Percentiles rank a stretch among this genome's conserved stretches.
Evolutionary conservation across 2,113 vertebrate genomes (phyloP).

Genomic region (Tor tambroides): DNA sequence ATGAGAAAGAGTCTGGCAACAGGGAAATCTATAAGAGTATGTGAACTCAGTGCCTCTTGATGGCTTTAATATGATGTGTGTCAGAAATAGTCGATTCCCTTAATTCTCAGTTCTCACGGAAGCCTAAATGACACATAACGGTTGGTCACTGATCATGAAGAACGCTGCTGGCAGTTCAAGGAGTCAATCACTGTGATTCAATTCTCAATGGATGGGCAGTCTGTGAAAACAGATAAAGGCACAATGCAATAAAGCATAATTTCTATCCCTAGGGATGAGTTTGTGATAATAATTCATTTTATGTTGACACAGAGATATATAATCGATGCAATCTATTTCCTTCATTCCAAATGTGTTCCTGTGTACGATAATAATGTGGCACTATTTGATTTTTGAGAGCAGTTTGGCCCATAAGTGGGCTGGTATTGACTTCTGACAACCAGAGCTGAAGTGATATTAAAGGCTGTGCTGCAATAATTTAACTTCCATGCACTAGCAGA

Average conservation of each 20-base stretch:
- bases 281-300: slow-evolving; percentile 22
- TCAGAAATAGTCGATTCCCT: slow-evolving; percentile 72
- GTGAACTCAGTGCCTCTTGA: slow-evolving; percentile 59
- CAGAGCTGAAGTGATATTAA: slow-evolving; percentile 36
- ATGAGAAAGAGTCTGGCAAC: background rate
- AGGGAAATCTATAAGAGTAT: background rate
- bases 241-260: background rate
- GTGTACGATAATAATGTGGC: slow-evolving; percentile 8
- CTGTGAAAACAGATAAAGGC: background rate
- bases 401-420: slow-evolving; percentile 1
- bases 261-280: background rate
- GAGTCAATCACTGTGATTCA: slow-evolving; percentile 26
- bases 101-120: slow-evolving; percentile 66
- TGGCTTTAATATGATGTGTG: slow-evolving; percentile 67
- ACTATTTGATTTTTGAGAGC: slow-evolving; percentile 23
- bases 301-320: slow-evolving; percentile 61
- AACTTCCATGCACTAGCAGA: slow-evolving; percentile 14
- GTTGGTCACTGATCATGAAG: slow-evolving; percentile 66
- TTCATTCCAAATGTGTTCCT: slow-evolving; percentile 52
- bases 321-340: slow-evolving; percentile 58
- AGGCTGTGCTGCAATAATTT: slow-evolving; percentile 25
- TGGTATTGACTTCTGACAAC: slow-evolving; percentile 29
- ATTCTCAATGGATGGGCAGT: background rate
- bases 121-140: slow-evolving; percentile 61
- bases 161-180: slow-evolving; percentile 11